Base-by-base conservation (phyloP, 2,888 invertebrate genomes). In the Platycheirus rosarum region DNA sequence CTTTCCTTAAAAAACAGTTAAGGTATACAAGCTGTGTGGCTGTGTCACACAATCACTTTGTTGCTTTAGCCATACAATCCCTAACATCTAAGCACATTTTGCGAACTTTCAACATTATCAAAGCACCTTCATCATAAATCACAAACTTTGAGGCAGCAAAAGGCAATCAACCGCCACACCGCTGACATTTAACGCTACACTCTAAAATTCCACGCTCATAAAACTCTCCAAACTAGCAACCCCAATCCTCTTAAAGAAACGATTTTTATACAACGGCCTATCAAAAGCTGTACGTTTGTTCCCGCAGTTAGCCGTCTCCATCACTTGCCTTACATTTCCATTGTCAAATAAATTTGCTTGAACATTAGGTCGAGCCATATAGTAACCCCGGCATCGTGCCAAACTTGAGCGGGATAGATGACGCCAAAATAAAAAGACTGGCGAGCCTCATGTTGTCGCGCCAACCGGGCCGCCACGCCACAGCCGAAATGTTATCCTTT, bases 311-410 rank as follows among this genome's bases (percentile, higher is more conserved):
- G n/a, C 37, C 20, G 29, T 53, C 16, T 55, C 8, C 1, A 23
- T 2, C 23, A 8, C 13, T 37, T 26, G 23, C 60, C 29, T 23
- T 60, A 60, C n/a, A 44, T 29, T 60, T 14, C 29, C 29, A 66
- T 66, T 66, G 66, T 66, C 66, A 51, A 66, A 66, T 66, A 66
- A 66, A 66, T 66, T 51, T 14, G 16, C 40, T 37, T 40, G 40
- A 40, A 57, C 37, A 40, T 51, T 42, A 42, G 66, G 18, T 53
- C 40, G 42, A 32, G 53, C 18, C 66, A 66, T 51, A 49, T 49
- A 66, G 26, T 42, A 29, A 66, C 66, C 37, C 66, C 60, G 60
- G 60, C 60, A 29, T 29, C 26, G 29, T 60, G 60, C 49, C 13
- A 60, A 62, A 62, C 60, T 71, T 35, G 62, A 42, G 42, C 62